Percentiles rank a stretch among this genome's conserved stretches.
phyloP scores from a whole-genome alignment of 2,113 vertebrate genomes.

The Noctilio leporinus region DNA sequence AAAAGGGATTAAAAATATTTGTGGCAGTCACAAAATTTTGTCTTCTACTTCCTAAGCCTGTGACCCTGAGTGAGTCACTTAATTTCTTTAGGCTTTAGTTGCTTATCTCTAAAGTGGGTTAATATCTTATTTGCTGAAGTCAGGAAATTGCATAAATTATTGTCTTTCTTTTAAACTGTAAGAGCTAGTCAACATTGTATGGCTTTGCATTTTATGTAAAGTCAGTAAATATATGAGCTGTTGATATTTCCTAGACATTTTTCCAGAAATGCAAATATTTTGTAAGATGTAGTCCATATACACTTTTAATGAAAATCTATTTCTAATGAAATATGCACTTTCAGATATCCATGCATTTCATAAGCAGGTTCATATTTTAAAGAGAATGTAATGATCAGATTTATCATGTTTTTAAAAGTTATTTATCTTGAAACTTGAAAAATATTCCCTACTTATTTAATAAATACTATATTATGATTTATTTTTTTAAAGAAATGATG shows the following conservation, averaged over 20 bases:
- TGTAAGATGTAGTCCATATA: neutral
- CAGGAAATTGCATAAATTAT: neutral
- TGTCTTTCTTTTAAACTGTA: neutral
- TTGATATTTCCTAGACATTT: conserved; percentile 2
- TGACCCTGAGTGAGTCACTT: neutral
- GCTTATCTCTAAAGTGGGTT: neutral
- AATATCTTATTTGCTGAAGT: conserved; percentile 19
- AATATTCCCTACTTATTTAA: conserved; percentile 6
- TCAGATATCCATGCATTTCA: conserved; percentile 38
- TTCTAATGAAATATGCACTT: conserved; percentile 47
- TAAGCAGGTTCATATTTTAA: conserved; percentile 33
- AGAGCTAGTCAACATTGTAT: neutral
- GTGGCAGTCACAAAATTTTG: neutral
- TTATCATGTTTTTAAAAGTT: neutral
- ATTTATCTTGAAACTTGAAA: conserved; percentile 16
- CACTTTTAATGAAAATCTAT: conserved; percentile 43
- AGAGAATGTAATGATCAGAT: conserved; percentile 20
- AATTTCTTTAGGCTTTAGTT: neutral
- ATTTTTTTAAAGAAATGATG: neutral
- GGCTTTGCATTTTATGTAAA: conserved; percentile 38
- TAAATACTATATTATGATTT: neutral
- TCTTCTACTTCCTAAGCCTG: neutral
- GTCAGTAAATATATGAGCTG: neutral
- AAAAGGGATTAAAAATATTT: conserved; percentile 1
- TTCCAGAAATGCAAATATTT: conserved; percentile 18